Base-by-base conservation (phyloP, 1,140 invertebrate genomes). In the Globodera ellingtonae region DNA sequence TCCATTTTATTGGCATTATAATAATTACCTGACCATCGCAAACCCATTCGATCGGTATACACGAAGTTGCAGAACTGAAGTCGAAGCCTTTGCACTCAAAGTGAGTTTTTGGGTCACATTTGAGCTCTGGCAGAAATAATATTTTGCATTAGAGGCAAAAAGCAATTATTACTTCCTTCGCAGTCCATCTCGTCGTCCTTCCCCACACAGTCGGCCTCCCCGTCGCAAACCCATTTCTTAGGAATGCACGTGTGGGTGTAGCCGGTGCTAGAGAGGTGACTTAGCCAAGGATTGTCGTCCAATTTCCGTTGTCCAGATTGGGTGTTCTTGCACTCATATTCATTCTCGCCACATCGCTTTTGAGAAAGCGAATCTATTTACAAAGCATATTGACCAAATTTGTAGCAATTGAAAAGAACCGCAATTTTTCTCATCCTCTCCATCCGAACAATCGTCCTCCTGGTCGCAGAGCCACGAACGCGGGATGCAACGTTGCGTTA, bases 151-250 rank as follows among this genome's bases (percentile, higher is more conserved):
- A 6, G n/a, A 13, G 13, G 50, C 24, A 48, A 44, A 72, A 72
- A 72, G 10, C 24, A 48, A 72, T 15, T 24, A 3, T 72, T 46
- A 24, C 65, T 59, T 56, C 67, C 21, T 21, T 52, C 50, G n/a
- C 79, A 80, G 13, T 15, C 13, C 52, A 67, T 62, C 71, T 75
- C 79, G 59, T 71, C 66, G n/a, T 72, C 80, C 50, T 81, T 81
- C 8, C 46, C 69, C 21, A 81, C n/a, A 62, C 84, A 85, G 66
- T 84, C 83, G 0, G 62, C 59, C 69, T 93, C 92, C 0, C 94
- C 94, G 78, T 94, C 94, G 90, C 95, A 97, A 82, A 93, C 93
- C 82, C 95, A 91, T 76, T 93, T 92, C 48, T 93, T 94, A 65
- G 93, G 92, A 76, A 97, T 95, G 85, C 95, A 97, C 6, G 47